Conservation (phyloP, 2,797 vertebrate species). For the Pteronotus mesoamericanus region DNA sequence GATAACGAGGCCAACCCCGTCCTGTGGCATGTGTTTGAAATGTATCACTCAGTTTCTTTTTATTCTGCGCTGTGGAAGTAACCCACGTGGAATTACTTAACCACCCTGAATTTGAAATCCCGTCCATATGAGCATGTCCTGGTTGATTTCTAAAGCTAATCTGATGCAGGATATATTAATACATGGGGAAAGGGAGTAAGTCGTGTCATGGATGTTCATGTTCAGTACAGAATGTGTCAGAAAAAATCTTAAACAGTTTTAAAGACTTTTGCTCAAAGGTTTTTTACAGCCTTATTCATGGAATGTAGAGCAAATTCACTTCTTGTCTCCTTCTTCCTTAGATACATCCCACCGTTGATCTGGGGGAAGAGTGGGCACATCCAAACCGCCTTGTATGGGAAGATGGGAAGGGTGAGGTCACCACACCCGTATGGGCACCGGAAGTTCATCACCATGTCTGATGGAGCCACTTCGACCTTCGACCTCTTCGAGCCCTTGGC, state of each 20-base stretch:
- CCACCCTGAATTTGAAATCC: conserved; percentile 12
- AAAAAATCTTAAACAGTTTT: not conserved
- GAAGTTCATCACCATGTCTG: conserved; percentile 92
- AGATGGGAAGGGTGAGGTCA: conserved; percentile 93
- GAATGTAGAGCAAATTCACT: not conserved
- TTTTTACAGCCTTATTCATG: not conserved
- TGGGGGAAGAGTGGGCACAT: conserved; percentile 98
- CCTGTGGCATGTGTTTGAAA: not conserved
- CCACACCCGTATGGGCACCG: conserved; percentile 91
- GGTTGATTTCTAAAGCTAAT: conserved; percentile 16
- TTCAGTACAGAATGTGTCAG: not conserved
- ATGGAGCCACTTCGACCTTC: conserved; percentile 95
- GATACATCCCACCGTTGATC: conserved; percentile 94
- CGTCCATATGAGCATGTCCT: not conserved
- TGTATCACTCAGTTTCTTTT: conserved; percentile 1
- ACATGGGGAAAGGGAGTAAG: not conserved
- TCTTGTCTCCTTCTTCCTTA: conserved; percentile 73
- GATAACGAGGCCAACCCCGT: not conserved
- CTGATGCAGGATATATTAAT: not conserved
- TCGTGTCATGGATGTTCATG: not conserved
- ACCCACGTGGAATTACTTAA: not conserved
- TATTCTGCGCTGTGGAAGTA: not conserved
- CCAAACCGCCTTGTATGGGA: conserved; percentile 94
- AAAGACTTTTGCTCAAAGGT: not conserved
- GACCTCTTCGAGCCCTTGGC: conserved; percentile 92